phyloP scores from a whole-genome alignment of 2,888 invertebrate species.

The Loripinus fragilis region DNA sequence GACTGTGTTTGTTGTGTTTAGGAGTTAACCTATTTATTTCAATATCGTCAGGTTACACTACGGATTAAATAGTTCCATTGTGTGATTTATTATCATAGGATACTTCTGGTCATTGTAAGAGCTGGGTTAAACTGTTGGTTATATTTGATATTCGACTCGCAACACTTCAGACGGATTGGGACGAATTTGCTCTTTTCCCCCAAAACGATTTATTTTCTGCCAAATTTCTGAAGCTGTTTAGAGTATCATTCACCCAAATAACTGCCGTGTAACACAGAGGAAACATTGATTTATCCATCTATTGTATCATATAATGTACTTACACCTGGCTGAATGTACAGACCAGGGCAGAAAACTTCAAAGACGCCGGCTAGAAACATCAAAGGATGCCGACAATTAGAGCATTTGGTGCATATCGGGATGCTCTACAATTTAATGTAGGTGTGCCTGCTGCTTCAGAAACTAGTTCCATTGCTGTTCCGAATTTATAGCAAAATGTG shows the following conservation, averaged over 20 bases:
- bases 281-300: too few relatives aligned
- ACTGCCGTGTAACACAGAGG: too few relatives aligned
- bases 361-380: constrained; percentile 38
- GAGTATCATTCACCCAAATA: too few relatives aligned
- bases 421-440: background rate
- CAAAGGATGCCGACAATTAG: constrained; percentile 49
- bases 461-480: background rate
- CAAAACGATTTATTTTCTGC: too few relatives aligned
- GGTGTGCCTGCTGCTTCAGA: background rate
- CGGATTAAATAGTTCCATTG: background rate
- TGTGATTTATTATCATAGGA: background rate
- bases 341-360: constrained; percentile 24
- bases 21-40: constrained; percentile 12
- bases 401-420: background rate
- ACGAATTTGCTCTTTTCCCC: too few relatives aligned
- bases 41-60: background rate
- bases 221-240: too few relatives aligned
- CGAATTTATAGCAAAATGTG: background rate
- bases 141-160: background rate
- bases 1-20: constrained; percentile 21
- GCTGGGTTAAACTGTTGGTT: background rate
- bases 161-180: too few relatives aligned
- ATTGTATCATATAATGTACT: too few relatives aligned
- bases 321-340: too few relatives aligned
- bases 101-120: background rate